Evolutionary conservation across 2,797 vertebrate species (phyloP), one percentile per base, ranked within the genome.

Genomic region (Lacerta bilineata): DNA sequence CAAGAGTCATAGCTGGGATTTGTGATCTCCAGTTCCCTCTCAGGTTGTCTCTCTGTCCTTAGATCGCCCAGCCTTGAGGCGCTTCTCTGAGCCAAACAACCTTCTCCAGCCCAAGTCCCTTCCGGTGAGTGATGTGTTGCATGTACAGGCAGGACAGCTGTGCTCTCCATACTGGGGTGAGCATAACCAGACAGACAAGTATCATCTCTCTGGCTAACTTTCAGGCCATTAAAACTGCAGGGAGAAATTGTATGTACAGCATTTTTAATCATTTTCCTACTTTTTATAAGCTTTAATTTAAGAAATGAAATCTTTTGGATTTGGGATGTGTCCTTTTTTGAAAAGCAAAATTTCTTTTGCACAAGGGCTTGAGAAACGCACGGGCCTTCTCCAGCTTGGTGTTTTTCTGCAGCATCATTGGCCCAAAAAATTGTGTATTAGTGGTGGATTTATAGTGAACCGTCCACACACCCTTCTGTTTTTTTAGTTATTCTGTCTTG

Each of bases 41-140:
- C 46, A 4, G 66, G 33, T 43, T 46, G 15, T 74, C 3, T 87
- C 59, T 80, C 43, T 66, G 36, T 10, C 75, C 29, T 41, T 33
- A 90, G 89, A 90, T 87, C 36, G 20, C 9, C 33, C 81, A 2
- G 2, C 3, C 29, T 5, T 68, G 4, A 66, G 86, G 9, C 86
- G 86, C 33, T 76, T 55, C 77, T 90, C 89, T 9, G 61, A 87
- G 13, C 82, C 86, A 1, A 29, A 8, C 41, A 74, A 33, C 39
- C 18, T 33, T 4, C 11, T 72, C 10, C 68, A 68, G 8, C 17
- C 59, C 10, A 85, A 68, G 69, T 43, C 82, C 2, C 9, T 5
- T 18, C n/a, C 9, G 86, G 89, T 90, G 78, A 90, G 89, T 68
- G 41, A 11, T 17, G 9, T 25, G 15, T 59, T 55, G 50, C 13